Percentiles rank a stretch among this genome's conserved stretches.
Conservation (phyloP, 2,113 vertebrate species). For the Lucifuga dentata region DNA sequence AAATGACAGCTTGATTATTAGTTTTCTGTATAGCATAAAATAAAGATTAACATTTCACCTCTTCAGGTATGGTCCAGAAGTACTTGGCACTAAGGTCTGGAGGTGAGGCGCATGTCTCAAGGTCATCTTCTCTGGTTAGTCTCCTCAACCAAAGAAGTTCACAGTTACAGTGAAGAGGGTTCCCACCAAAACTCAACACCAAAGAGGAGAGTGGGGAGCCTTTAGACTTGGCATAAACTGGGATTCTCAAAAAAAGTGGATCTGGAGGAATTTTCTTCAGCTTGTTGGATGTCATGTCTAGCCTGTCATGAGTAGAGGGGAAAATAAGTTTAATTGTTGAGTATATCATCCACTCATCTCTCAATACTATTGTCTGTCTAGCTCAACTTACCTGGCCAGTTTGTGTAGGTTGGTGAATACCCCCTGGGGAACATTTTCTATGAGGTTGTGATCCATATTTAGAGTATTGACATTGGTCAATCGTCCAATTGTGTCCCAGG, state of each 20-base stretch:
- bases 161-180: conserved; percentile 95
- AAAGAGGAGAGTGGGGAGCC: conserved; percentile 87
- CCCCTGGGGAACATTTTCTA: conserved; percentile 92
- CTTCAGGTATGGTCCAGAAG: conserved; percentile 95
- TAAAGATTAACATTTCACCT: no score
- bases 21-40: no score
- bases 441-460: conserved; percentile 94
- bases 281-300: conserved; percentile 98
- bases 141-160: conserved; percentile 94
- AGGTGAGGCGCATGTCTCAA: conserved; percentile 94
- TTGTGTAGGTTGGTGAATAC: conserved; percentile 96
- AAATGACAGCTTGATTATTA: no score
- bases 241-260: conserved; percentile 91
- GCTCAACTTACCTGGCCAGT: conserved; percentile 80
- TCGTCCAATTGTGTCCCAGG: conserved; percentile 90
- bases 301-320: conserved; percentile 54
- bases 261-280: conserved; percentile 96
- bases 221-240: conserved; percentile 90
- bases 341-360: background rate
- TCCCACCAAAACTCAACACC: conserved; percentile 93
- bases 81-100: conserved; percentile 90
- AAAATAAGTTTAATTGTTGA: no score
- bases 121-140: conserved; percentile 91
- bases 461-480: conserved; percentile 93
- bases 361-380: background rate